Conservation (phyloP, 1,140 invertebrate genomes). For the Lasaia peninsularis region DNA sequence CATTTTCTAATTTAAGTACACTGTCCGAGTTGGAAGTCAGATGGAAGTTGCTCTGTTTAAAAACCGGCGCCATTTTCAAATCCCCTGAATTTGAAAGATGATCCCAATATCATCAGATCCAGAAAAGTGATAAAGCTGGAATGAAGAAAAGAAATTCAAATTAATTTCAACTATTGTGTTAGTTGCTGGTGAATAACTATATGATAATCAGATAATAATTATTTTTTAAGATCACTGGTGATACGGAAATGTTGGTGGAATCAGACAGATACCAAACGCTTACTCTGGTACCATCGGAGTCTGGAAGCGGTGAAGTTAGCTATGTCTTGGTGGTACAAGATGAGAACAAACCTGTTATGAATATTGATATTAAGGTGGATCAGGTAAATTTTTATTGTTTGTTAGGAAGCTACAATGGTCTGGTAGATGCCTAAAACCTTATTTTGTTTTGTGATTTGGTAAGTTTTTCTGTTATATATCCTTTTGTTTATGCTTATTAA, state of each 20-base stretch:
- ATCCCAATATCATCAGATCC: too few species aligned
- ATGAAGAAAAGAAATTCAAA: too few species aligned
- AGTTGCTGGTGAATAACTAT: too few species aligned
- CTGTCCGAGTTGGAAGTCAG: too few species aligned
- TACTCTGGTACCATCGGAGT: slow-evolving; percentile 90
- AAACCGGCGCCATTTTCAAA: too few species aligned
- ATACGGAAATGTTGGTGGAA: slow-evolving; percentile 48
- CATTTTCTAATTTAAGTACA: too few species aligned
- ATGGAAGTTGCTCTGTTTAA: too few species aligned
- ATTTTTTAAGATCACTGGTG: slow-evolving; percentile 35
- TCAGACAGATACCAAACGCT: slow-evolving; percentile 88
- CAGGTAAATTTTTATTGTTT: slow-evolving; percentile 52
- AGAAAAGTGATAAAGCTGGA: too few species aligned
- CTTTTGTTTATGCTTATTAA: slow-evolving; percentile 11
- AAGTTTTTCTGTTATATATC: slow-evolving; percentile 3
- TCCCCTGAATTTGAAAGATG: too few species aligned
- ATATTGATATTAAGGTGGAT: slow-evolving; percentile 51
- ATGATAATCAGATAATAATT: too few species aligned
- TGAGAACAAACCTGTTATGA: slow-evolving; percentile 52
- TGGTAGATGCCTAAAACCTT: not conserved
- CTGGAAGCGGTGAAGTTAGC: slow-evolving; percentile 89
- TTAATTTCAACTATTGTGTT: too few species aligned
- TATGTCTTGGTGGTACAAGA: slow-evolving; percentile 94
- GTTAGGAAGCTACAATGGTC: not conserved
- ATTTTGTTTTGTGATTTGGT: not conserved